phyloP scores from a whole-genome alignment of 1,140 invertebrate genomes.

The Onthophagus taurus region DNA sequence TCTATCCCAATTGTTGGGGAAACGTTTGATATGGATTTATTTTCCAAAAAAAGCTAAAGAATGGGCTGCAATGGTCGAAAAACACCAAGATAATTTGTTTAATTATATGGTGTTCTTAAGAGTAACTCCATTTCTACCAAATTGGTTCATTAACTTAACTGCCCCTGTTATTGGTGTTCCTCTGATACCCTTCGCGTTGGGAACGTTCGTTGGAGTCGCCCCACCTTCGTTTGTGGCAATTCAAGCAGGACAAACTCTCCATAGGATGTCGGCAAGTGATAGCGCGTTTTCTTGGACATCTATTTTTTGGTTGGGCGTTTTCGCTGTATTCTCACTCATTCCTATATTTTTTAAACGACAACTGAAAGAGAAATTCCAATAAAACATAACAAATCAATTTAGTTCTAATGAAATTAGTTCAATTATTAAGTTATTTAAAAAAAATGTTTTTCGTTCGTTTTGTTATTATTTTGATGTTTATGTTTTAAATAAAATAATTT shows the following conservation, averaged over 20 bases:
- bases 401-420: too few relatives aligned
- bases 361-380: slow-evolving; percentile 74
- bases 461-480: too few relatives aligned
- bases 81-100: slow-evolving; percentile 80
- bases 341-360: slow-evolving; percentile 86
- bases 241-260: slow-evolving; percentile 92
- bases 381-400: too few relatives aligned
- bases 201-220: slow-evolving; percentile 90
- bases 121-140: slow-evolving; percentile 95
- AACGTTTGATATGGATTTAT: slow-evolving; percentile 74
- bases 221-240: slow-evolving; percentile 97
- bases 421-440: too few relatives aligned
- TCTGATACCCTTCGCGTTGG: slow-evolving; percentile 82
- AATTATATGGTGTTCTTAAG: slow-evolving; percentile 97
- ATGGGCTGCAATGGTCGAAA: slow-evolving; percentile 78
- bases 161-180: slow-evolving; percentile 96
- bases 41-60: slow-evolving; percentile 78
- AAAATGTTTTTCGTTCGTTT: too few relatives aligned
- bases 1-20: slow-evolving; percentile 81
- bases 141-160: slow-evolving; percentile 99
- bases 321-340: slow-evolving; percentile 75
- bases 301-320: slow-evolving; percentile 62
- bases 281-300: slow-evolving; percentile 87
- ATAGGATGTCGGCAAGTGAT: slow-evolving; percentile 81
- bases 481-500: too few relatives aligned